A percentile compares a stretch with the other conserved stretches of the same genome.
These are phyloP conservation scores for Ectemnius lituratus DNA, from an alignment of 2,888 invertebrate genomes.

Conservation along the genomic window DNA sequence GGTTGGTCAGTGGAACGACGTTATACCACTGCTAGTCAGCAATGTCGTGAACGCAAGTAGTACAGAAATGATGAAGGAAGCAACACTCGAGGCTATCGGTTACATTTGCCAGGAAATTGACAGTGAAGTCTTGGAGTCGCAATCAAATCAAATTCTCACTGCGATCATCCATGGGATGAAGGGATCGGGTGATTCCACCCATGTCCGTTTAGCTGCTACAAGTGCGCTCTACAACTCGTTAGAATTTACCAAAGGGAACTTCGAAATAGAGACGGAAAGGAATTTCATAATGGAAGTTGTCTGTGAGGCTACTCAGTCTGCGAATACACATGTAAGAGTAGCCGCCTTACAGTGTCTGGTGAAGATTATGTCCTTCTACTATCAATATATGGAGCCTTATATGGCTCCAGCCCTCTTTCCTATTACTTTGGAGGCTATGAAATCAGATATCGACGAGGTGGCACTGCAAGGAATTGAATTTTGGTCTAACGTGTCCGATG, in stretches of 20 bases:
- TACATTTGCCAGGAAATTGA: conserved; percentile 99
- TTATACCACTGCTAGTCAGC: conserved; percentile 91
- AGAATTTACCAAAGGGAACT: conserved; percentile 99
- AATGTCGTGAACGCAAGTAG: conserved; percentile 93
- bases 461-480: conserved; percentile 99
- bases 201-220: conserved; percentile 97
- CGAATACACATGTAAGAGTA: conserved; percentile 94
- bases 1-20: conserved; percentile 93
- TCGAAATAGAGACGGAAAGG: conserved; percentile 97
- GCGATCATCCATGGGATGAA: conserved; percentile 99
- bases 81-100: conserved; percentile 98
- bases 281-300: conserved; percentile 99
- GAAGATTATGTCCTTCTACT: conserved; percentile 98
- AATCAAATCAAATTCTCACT: conserved; percentile 97
- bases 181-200: conserved; percentile 93
- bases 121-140: conserved; percentile 92
- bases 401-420: conserved; percentile 99
- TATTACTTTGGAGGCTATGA: conserved; percentile 99
- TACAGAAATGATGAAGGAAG: conserved; percentile 96
- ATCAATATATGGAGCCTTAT: conserved; percentile 99
- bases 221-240: conserved; percentile 97
- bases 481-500: conserved; percentile 99
- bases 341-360: conserved; percentile 98
- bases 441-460: conserved; percentile 96
- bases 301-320: conserved; percentile 98